Conservation (phyloP, 2,113 vertebrate species). For the Anseranas semipalmata region DNA sequence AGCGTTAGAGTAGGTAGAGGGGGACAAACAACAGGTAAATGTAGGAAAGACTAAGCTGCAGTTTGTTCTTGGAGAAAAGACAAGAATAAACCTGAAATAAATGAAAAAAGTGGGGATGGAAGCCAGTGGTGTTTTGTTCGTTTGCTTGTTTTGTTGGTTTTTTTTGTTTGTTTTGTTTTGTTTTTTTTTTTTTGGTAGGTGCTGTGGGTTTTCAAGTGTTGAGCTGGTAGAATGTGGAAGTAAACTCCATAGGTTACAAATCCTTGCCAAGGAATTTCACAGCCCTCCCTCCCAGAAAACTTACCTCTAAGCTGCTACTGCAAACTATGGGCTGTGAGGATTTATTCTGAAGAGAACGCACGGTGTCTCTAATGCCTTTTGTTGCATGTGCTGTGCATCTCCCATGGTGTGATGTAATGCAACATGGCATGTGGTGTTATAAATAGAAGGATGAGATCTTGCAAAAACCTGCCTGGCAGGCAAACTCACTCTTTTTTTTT, state of each 20-base stretch:
- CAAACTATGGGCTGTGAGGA: neutral
- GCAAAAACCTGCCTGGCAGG: constrained; percentile 68
- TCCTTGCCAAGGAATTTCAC: constrained; percentile 17
- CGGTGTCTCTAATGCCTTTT: constrained; percentile 43
- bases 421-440: constrained; percentile 63
- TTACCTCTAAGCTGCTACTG: neutral
- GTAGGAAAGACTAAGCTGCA: neutral
- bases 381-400: constrained; percentile 58
- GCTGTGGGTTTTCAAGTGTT: neutral
- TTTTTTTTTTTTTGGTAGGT: neutral
- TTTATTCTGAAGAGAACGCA: constrained; percentile 42
- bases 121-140: neutral
- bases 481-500: neutral
- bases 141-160: too few relatives aligned
- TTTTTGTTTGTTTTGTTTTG: too few relatives aligned
- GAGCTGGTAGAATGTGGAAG: neutral
- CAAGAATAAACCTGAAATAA: neutral
- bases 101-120: neutral
- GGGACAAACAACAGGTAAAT: neutral
- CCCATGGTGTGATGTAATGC: constrained; percentile 40
- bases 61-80: neutral
- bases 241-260: neutral
- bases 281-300: constrained; percentile 13
- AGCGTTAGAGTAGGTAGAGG: neutral
- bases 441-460: constrained; percentile 70